Conservation (phyloP, 2,888 invertebrate species). For the Epirrhoe tristata region DNA sequence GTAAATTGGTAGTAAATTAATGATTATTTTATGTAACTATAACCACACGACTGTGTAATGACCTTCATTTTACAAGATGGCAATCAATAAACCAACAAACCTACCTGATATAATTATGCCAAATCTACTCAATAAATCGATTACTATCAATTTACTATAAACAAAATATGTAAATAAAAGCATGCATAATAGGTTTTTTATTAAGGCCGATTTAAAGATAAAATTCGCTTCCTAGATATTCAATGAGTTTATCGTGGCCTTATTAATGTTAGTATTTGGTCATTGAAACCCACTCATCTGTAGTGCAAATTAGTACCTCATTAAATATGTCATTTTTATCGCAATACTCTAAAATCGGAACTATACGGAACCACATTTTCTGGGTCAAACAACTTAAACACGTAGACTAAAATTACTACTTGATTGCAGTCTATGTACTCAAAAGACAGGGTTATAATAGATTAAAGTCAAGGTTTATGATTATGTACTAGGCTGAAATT, state of each 20-base stretch:
- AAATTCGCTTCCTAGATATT: background rate
- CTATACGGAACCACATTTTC: background rate
- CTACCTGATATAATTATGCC: constrained; percentile 3
- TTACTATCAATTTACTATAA: constrained; percentile 1
- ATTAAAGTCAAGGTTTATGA: background rate
- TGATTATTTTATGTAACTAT: background rate
- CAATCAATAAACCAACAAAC: background rate
- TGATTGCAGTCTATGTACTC: background rate
- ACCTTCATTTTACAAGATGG: constrained; percentile 1
- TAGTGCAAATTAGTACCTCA: background rate
- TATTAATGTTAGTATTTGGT: background rate
- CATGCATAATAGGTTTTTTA: background rate
- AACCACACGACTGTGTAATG: background rate
- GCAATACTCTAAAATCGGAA: background rate
- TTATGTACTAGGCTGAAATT: background rate
- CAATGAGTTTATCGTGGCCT: background rate
- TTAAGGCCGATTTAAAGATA: background rate
- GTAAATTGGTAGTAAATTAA: background rate
- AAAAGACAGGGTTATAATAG: background rate
- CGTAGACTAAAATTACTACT: background rate
- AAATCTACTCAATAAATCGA: background rate
- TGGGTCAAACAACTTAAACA: constrained; percentile 1
- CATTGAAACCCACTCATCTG: background rate
- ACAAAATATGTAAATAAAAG: constrained; percentile 1
- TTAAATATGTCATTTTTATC: background rate